Conservation (phyloP, 2,888 invertebrate species). For the Hirtodrosophila histrioides region DNA sequence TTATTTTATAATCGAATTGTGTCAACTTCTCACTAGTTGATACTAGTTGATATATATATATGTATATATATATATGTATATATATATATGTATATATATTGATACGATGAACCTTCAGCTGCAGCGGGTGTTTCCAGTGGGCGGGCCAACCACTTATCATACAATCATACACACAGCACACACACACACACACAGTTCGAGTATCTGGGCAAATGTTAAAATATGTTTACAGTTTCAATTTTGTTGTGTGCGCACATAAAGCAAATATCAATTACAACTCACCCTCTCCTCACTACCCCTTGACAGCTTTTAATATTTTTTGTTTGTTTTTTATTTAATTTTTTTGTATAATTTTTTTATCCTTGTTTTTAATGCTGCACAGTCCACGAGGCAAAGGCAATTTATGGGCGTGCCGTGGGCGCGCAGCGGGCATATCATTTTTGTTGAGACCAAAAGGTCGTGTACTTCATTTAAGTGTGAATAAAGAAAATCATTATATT, state of each 20-base stretch:
- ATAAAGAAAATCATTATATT: neutral
- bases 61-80: too few relatives aligned
- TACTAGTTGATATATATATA: neutral
- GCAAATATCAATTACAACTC: constrained; percentile 68
- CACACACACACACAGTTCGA: neutral
- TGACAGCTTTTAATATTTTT: constrained; percentile 18
- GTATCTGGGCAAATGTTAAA: constrained; percentile 52
- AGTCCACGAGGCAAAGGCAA: constrained; percentile 1
- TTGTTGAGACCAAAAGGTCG: constrained; percentile 5
- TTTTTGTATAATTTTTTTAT: constrained; percentile 21
- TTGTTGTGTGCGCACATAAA: constrained; percentile 44
- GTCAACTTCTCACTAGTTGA: constrained; percentile 16
- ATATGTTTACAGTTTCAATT: constrained; percentile 64
- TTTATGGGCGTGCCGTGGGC: constrained; percentile 37
- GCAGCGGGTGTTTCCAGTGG: constrained; percentile 19
- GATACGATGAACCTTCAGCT: constrained; percentile 10
- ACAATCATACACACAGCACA: neutral
- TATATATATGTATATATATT: constrained; percentile 15
- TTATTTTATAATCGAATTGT: constrained; percentile 18
- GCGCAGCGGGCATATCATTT: constrained; percentile 41
- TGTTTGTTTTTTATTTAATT: constrained; percentile 19
- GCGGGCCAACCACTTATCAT: constrained; percentile 15
- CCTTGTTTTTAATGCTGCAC: constrained; percentile 10
- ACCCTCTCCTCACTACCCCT: constrained; percentile 3
- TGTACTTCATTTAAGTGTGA: constrained; percentile 10